Percentiles rank a stretch among this genome's conserved stretches.
phyloP scores from a whole-genome alignment of 2,797 vertebrate species.

The Clarias fuscus region DNA sequence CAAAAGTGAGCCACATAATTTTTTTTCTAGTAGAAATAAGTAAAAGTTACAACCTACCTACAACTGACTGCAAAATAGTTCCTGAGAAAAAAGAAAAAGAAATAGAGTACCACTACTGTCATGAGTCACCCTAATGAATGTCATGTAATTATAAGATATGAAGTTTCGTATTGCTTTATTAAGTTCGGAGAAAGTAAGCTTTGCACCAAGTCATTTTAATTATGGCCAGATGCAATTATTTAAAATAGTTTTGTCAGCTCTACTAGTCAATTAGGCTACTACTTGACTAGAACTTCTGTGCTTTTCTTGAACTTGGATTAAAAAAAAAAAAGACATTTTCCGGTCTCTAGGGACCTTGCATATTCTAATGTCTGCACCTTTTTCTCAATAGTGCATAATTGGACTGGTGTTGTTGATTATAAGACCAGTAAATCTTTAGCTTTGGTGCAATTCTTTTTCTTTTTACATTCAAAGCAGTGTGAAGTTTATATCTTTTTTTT shows the following conservation, averaged over 20 bases:
- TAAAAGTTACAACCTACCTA: constrained; percentile 30
- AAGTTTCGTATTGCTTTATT: constrained; percentile 56
- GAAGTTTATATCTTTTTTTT: constrained; percentile 11
- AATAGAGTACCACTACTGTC: constrained; percentile 52
- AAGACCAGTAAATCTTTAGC: constrained; percentile 3
- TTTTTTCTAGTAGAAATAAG: neutral
- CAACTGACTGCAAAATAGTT: constrained; percentile 42
- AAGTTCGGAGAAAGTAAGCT: constrained; percentile 53
- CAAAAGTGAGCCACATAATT: neutral
- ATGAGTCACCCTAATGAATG: constrained; percentile 56
- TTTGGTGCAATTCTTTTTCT: neutral
- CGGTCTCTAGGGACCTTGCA: constrained; percentile 43
- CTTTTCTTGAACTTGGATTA: constrained; percentile 47
- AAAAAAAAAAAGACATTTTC: constrained; percentile 49
- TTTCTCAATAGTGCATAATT: constrained; percentile 45
- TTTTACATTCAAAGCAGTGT: constrained; percentile 6
- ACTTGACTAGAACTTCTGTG: constrained; percentile 53
- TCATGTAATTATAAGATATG: constrained; percentile 56
- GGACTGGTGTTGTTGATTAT: constrained; percentile 39
- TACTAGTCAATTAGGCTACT: constrained; percentile 60
- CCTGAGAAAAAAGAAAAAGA: constrained; percentile 23
- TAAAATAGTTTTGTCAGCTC: constrained; percentile 57
- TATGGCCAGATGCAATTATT: constrained; percentile 61
- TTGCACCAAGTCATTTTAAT: constrained; percentile 59
- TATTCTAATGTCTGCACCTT: constrained; percentile 49